Evolutionary conservation across 2,113 vertebrate genomes (phyloP), one percentile per base, ranked within the genome.

Genomic region (Poicephalus meyeri): DNA sequence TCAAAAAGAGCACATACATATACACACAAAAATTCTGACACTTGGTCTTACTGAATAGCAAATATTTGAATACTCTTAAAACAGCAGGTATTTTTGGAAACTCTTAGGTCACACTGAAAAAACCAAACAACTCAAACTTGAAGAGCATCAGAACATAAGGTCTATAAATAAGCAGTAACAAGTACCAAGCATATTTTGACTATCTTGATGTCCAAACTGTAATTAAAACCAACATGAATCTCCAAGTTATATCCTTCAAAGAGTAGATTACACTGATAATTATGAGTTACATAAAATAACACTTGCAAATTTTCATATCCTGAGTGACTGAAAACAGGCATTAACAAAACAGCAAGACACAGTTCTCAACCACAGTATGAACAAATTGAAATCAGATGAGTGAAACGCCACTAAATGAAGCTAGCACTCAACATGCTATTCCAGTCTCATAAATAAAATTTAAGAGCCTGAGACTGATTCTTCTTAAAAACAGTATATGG

Each of bases 291-390:
- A 8, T 87, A 96, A 92, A 94, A 46, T 61, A 86, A 84, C 61
- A 68, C 88, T 58, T 72, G 56, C 64, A 73, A 73, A 52, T 65
- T 69, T 87, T 84, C 94, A 95, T 93, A 96, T 97, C 94, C 96
- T 73, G 84, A 88, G 13, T 49, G 58, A 86, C 42, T 68, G 71
- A 24, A 70, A 93, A 71, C 9, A 41, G 93, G 79, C 88, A 93
- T 96, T 88, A 90, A 35, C 29, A 77, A 78, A 94, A 82, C 95
- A 96, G 94, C 86, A 93, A 95, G 86, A 81, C 71, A 66, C 63
- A 83, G 46, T 16, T 82, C 65, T 86, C 86, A 78, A 68, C 46
- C 93, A 63, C 80, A 87, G 85, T 55, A 47, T 44, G 82, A 95
- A 12, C 44, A 85, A 89, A 86, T 86, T 89, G 31, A 78, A 65